Percentiles rank a stretch among this genome's conserved stretches.
These are phyloP conservation scores for Invenusta paracnida DNA, from an alignment of 2,888 invertebrate genomes.

Conservation along the genomic window DNA sequence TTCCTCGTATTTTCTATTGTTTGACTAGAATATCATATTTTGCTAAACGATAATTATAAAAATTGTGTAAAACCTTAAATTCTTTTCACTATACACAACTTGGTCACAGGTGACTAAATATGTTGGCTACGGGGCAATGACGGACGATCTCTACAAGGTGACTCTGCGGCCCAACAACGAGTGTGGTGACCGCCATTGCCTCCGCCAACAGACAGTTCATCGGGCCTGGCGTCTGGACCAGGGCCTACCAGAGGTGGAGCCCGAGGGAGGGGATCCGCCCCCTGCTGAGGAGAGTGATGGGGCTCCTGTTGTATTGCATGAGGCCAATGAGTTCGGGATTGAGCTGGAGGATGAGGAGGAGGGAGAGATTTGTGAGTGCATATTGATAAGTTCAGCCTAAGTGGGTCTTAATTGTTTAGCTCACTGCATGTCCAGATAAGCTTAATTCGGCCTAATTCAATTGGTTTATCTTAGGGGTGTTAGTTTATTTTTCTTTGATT, in stretches of 20 bases:
- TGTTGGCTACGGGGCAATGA: slow-evolving; percentile 89
- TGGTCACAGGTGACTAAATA: slow-evolving; percentile 80
- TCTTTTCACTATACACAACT: no score
- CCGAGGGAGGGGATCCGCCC: slow-evolving; percentile 63
- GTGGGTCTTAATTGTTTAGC: background rate
- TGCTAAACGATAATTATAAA: no score
- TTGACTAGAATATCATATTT: no score
- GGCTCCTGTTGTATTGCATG: slow-evolving; percentile 70
- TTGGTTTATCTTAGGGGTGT: no score
- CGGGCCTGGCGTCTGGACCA: background rate
- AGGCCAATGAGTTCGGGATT: slow-evolving; percentile 80
- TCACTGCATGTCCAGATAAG: background rate
- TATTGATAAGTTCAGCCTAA: no score
- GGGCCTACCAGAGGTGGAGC: slow-evolving; percentile 62
- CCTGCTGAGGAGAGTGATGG: slow-evolving; percentile 53
- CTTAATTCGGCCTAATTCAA: no score
- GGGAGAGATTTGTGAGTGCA: slow-evolving; percentile 44
- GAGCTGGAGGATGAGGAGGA: slow-evolving; percentile 61
- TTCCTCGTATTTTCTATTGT: no score
- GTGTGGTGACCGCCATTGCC: slow-evolving; percentile 79
- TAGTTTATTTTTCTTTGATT: no score
- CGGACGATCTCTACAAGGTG: slow-evolving; percentile 94
- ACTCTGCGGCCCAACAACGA: slow-evolving; percentile 80
- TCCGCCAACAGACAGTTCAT: slow-evolving; percentile 59
- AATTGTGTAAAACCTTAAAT: no score